phyloP scores from a whole-genome alignment of 2,113 vertebrate species.

The Osmerus eperlanus region DNA sequence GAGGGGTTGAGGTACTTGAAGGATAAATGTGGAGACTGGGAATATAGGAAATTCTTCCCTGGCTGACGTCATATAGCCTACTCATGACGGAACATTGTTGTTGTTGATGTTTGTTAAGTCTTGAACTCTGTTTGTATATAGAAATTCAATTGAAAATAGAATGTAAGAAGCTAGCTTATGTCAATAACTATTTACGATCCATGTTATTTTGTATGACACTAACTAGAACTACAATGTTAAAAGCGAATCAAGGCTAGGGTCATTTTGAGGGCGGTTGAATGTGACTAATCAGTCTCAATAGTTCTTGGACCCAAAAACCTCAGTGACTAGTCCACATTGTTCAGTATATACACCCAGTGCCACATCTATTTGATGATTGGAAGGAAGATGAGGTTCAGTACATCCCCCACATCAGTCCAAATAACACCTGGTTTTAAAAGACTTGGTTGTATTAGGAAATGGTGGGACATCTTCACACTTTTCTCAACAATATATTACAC shows the following conservation, averaged over 20 bases:
- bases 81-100: not conserved
- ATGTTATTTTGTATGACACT: not conserved
- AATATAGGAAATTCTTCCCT: conserved; percentile 20
- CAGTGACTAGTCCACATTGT: too few relatives aligned
- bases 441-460: conserved; percentile 33
- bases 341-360: too few relatives aligned
- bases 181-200: not conserved
- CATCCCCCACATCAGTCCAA: conserved; percentile 40
- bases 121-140: not conserved
- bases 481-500: conserved; percentile 33
- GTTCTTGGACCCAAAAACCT: too few relatives aligned
- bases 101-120: not conserved
- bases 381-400: conserved; percentile 11
- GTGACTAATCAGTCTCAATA: too few relatives aligned
- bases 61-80: not conserved
- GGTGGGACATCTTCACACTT: conserved; percentile 52
- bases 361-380: too few relatives aligned
- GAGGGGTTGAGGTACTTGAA: conserved; percentile 21
- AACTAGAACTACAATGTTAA: not conserved
- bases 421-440: not conserved
- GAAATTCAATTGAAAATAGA: too few relatives aligned
- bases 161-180: not conserved
- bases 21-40: conserved; percentile 22
- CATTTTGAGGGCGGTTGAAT: too few relatives aligned
- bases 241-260: too few relatives aligned